Conservation (phyloP, 2,797 vertebrate species). For the Caiman crocodilus region DNA sequence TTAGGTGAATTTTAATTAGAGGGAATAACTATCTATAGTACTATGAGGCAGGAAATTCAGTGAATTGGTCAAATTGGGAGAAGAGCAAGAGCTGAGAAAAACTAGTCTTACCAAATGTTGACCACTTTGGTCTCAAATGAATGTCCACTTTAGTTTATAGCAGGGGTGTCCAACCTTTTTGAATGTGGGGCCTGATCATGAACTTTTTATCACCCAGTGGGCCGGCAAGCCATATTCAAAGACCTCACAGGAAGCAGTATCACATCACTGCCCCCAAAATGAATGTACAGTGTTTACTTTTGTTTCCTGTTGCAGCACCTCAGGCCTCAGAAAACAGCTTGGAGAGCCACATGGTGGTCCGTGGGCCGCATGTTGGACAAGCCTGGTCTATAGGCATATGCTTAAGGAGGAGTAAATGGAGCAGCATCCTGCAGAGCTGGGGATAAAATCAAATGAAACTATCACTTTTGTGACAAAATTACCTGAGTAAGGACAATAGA, state of each 20-base stretch:
- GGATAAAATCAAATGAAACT: background rate
- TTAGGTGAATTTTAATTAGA: constrained; percentile 37
- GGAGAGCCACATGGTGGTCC: too few species aligned
- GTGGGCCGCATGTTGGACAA: too few species aligned
- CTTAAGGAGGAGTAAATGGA: background rate
- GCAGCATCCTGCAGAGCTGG: background rate
- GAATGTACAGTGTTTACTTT: too few species aligned
- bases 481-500: background rate
- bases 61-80: background rate
- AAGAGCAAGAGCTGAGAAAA: background rate
- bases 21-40: background rate
- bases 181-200: too few species aligned
- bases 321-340: too few species aligned
- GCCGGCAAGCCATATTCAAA: too few species aligned
- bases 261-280: too few species aligned
- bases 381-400: background rate
- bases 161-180: too few species aligned
- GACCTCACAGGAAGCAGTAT: too few species aligned
- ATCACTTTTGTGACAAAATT: background rate
- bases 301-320: too few species aligned
- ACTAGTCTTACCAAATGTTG: background rate
- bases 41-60: background rate
- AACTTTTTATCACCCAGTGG: too few species aligned
- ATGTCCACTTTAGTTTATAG: background rate
- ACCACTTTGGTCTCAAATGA: background rate